A percentile compares a stretch with the other conserved stretches of the same genome.
Conservation (phyloP, 2,888 invertebrate genomes). For the Nomada hirtipes region DNA sequence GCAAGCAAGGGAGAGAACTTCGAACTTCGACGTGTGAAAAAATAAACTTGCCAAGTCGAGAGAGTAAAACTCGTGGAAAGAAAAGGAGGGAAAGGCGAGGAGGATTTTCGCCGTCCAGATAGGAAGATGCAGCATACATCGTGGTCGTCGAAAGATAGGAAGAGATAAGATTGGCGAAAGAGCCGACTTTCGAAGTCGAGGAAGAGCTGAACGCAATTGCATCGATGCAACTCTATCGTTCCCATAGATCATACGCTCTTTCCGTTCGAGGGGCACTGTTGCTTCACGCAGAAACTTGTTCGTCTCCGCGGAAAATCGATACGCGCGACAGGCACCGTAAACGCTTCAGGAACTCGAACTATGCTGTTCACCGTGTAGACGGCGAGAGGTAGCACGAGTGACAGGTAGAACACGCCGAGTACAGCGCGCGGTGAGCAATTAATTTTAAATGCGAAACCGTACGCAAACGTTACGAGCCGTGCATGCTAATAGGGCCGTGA, state of each 20-base stretch:
- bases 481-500: not conserved
- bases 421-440: constrained; percentile 37
- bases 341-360: not conserved
- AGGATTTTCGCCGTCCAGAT: constrained; percentile 17
- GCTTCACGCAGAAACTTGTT: constrained; percentile 11
- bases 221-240: constrained; percentile 41
- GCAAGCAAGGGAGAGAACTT: constrained; percentile 16
- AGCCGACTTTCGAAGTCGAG: constrained; percentile 35
- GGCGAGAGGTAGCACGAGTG: not conserved
- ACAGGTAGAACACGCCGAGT: not conserved
- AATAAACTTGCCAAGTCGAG: constrained; percentile 80
- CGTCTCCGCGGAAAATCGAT: not conserved
- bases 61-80: constrained; percentile 71
- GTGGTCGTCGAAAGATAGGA: not conserved
- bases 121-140: constrained; percentile 39
- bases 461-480: constrained; percentile 20
- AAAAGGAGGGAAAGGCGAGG: constrained; percentile 1
- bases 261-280: not conserved
- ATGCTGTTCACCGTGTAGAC: not conserved
- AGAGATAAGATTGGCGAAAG: not conserved
- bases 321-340: not conserved
- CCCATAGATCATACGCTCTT: constrained; percentile 36
- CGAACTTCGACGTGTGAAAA: constrained; percentile 64
- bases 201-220: constrained; percentile 40
- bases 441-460: constrained; percentile 44